A percentile compares a stretch with the other conserved stretches of the same genome.
These are phyloP conservation scores for Catostylus mosaicus DNA, from an alignment of 30 jellyfish, hydroid and myxozoan species.

Conservation along the genomic window DNA sequence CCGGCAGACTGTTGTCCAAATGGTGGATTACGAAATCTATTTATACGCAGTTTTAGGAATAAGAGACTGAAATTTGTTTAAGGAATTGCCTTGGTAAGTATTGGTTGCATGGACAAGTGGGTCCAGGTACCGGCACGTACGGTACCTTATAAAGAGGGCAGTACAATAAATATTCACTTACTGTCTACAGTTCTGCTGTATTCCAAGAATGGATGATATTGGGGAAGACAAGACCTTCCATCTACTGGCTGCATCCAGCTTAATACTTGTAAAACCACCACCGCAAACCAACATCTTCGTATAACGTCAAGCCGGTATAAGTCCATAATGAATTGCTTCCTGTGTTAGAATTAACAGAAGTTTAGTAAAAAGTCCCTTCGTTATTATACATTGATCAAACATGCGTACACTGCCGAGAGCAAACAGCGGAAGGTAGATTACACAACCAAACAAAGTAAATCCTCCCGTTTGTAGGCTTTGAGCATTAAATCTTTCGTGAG, in stretches of 20 bases:
- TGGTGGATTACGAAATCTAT: too few species aligned
- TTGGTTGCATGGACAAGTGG: too few species aligned
- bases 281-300: neutral
- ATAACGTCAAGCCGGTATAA: neutral
- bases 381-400: constrained; percentile 7
- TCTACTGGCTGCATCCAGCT: neutral
- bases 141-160: neutral
- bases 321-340: constrained; percentile 29
- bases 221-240: constrained; percentile 44
- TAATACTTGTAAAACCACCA: constrained; percentile 1
- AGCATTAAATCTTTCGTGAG: neutral
- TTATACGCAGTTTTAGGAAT: too few species aligned
- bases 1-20: too few species aligned
- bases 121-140: too few species aligned
- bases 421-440: neutral
- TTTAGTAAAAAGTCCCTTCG: constrained; percentile 4
- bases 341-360: constrained; percentile 42
- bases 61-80: too few species aligned
- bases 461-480: neutral
- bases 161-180: constrained; percentile 5
- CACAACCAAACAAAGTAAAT: neutral
- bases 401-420: neutral
- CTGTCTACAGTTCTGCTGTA: constrained; percentile 11
- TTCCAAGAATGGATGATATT: constrained; percentile 32
- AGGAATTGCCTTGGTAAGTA: too few species aligned